A percentile compares a stretch with the other conserved stretches of the same genome.
Evolutionary conservation across 2,888 invertebrate species (phyloP).

Genomic region (Eremobia ochroleuca): DNA sequence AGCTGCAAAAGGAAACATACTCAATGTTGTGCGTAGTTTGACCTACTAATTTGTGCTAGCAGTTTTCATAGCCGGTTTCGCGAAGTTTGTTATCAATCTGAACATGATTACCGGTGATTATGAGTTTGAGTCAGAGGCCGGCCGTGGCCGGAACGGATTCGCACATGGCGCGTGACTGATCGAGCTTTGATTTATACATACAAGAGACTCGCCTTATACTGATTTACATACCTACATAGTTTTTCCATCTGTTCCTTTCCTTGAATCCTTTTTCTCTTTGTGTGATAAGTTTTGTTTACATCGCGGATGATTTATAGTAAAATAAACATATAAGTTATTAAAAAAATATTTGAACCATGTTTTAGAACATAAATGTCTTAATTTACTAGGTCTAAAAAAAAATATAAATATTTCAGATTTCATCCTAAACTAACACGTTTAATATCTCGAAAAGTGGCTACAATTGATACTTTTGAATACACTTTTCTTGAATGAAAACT

Average conservation of each 20-base stretch:
- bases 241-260: slow-evolving; percentile 5
- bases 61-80: slow-evolving; percentile 59
- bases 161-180: slow-evolving; percentile 79
- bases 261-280: neutral
- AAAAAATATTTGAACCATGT: too few relatives aligned
- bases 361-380: too few relatives aligned
- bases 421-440: too few relatives aligned
- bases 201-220: slow-evolving; percentile 28
- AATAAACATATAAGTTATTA: too few relatives aligned
- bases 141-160: slow-evolving; percentile 79
- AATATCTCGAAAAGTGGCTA: too few relatives aligned
- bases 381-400: too few relatives aligned
- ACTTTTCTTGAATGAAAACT: too few relatives aligned
- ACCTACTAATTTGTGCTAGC: slow-evolving; percentile 54
- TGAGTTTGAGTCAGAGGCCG: slow-evolving; percentile 70
- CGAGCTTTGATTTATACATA: slow-evolving; percentile 71
- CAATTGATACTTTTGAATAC: too few relatives aligned
- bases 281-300: neutral
- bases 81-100: slow-evolving; percentile 73
- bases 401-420: too few relatives aligned
- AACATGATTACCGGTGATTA: slow-evolving; percentile 72
- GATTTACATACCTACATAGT: slow-evolving; percentile 7
- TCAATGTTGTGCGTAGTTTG: slow-evolving; percentile 21
- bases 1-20: slow-evolving; percentile 13
- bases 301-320: too few relatives aligned